Conservation (phyloP, 2,113 vertebrate species). For the Aphyosemion australe region DNA sequence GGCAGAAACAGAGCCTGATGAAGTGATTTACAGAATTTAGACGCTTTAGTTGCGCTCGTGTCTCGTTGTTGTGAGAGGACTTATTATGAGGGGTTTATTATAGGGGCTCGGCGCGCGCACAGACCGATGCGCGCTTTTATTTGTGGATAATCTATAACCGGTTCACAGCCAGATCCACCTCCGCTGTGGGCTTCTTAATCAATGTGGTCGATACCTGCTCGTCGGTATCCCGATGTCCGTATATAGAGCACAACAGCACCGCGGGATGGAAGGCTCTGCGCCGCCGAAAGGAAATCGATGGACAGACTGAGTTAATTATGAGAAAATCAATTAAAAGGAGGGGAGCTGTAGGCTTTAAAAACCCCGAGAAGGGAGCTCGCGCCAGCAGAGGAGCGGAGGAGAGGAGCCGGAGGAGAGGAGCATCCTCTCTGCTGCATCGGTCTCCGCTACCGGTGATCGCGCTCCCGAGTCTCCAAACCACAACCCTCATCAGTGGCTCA, state of each 20-base stretch:
- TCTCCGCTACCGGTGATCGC: conserved; percentile 15
- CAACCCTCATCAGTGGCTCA: background rate
- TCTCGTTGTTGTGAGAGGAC: too few relatives aligned
- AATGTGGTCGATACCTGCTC: conserved; percentile 72
- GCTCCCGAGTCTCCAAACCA: background rate
- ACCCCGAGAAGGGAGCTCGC: conserved; percentile 52
- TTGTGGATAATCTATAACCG: conserved; percentile 25
- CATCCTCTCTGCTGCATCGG: conserved; percentile 25
- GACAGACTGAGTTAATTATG: conserved; percentile 85
- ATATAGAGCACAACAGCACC: conserved; percentile 65
- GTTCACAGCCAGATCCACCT: conserved; percentile 35
- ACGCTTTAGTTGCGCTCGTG: too few relatives aligned
- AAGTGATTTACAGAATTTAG: background rate
- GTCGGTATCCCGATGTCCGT: conserved; percentile 65
- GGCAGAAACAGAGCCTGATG: background rate
- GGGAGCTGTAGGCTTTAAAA: conserved; percentile 72
- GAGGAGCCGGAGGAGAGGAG: conserved; percentile 26
- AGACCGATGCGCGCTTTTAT: conserved; percentile 16
- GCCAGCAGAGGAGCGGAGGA: conserved; percentile 48
- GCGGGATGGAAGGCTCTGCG: conserved; percentile 55
- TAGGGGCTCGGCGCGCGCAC: background rate
- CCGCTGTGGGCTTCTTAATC: conserved; percentile 66
- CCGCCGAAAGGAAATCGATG: conserved; percentile 82
- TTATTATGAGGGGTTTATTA: background rate
- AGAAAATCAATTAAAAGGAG: conserved; percentile 87